phyloP scores from a whole-genome alignment of 1,140 invertebrate species.

The Paraescarpia echinospica region DNA sequence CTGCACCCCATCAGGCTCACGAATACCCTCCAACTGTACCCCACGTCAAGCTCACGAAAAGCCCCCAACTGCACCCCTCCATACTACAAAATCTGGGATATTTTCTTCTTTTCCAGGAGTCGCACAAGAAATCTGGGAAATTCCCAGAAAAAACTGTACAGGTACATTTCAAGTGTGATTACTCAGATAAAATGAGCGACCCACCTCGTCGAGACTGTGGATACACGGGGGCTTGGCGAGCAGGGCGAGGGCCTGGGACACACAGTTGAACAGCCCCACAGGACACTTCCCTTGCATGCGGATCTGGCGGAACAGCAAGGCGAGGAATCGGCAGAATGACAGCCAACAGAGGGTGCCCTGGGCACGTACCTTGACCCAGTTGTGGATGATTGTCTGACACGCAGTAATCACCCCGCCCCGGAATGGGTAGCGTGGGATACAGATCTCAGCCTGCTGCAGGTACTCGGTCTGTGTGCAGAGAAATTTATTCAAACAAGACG shows the following conservation, averaged over 20 bases:
- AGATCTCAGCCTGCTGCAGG: neutral
- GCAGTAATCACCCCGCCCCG: neutral
- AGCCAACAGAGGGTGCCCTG: neutral
- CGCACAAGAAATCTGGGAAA: no score
- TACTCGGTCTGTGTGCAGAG: neutral
- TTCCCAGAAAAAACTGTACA: no score
- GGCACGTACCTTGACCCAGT: neutral
- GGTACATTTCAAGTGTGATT: no score
- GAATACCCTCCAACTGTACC: no score
- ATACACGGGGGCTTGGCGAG: neutral
- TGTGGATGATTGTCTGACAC: neutral
- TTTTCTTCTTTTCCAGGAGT: no score
- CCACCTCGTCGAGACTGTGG: neutral
- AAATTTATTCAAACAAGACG: neutral
- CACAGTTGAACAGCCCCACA: neutral
- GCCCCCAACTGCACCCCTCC: no score
- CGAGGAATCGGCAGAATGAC: conserved; percentile 59
- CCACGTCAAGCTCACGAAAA: no score
- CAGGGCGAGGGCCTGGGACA: neutral
- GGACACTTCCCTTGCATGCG: neutral
- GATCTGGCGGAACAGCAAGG: conserved; percentile 9
- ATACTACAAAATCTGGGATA: no score
- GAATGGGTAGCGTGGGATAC: neutral
- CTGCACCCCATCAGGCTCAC: no score
- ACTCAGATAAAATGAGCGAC: neutral